Conservation (phyloP, 2,113 vertebrate species). For the Pogona vitticeps region DNA sequence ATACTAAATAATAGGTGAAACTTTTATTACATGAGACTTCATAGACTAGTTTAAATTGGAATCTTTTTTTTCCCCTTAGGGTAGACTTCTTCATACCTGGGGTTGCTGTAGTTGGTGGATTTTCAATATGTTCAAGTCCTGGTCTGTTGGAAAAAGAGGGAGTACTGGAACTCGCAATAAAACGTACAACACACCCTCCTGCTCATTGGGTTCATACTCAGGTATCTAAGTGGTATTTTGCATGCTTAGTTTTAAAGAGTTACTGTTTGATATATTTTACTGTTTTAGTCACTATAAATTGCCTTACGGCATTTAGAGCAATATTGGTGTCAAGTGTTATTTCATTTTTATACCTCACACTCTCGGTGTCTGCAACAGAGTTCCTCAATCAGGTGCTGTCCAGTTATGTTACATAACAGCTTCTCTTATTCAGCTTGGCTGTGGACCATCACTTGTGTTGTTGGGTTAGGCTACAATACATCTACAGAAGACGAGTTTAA, state of each 20-base stretch:
- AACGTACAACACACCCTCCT: slow-evolving; percentile 86
- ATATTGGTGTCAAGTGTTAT: background rate
- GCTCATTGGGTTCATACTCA: slow-evolving; percentile 90
- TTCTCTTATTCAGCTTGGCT: too few relatives aligned
- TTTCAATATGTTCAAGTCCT: slow-evolving; percentile 95
- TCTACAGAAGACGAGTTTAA: background rate
- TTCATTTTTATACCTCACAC: background rate
- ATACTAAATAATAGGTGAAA: background rate
- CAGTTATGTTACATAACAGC: background rate
- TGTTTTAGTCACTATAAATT: background rate
- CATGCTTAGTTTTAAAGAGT: background rate
- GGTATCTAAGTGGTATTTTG: slow-evolving; percentile 70
- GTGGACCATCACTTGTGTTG: too few relatives aligned
- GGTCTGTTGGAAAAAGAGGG: slow-evolving; percentile 84
- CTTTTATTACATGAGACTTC: background rate
- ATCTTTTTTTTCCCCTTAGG: slow-evolving; percentile 73
- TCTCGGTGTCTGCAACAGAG: background rate
- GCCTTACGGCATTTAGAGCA: background rate
- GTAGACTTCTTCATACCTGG: slow-evolving; percentile 95
- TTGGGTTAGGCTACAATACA: background rate
- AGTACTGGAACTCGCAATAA: slow-evolving; percentile 90
- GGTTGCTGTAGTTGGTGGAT: slow-evolving; percentile 88
- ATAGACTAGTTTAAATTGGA: background rate
- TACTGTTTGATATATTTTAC: background rate
- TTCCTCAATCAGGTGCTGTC: background rate